Evolutionary conservation across 2,888 invertebrate species (phyloP).

Genomic region (Allophyes oxyacanthae): DNA sequence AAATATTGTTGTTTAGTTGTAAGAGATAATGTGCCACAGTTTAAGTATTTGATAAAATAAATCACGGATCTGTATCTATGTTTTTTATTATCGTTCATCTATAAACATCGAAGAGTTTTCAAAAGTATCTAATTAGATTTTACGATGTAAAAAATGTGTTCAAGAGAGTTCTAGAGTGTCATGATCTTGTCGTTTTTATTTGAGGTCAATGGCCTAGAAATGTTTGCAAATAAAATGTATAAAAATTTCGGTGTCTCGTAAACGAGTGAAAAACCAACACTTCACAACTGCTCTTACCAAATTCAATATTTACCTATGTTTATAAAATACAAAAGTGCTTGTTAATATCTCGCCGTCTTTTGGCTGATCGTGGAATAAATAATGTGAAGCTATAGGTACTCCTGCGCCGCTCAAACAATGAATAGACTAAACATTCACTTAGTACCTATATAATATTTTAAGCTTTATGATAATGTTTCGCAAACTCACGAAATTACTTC

Average conservation of each 20-base stretch:
- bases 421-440: constrained; percentile 74
- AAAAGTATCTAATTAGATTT: too few relatives aligned
- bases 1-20: constrained; percentile 23
- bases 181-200: too few relatives aligned
- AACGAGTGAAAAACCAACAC: constrained; percentile 7
- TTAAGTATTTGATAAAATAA: constrained; percentile 25
- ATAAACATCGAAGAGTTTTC: too few relatives aligned
- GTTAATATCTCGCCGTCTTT: constrained; percentile 37
- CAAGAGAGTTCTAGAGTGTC: too few relatives aligned
- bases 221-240: too few relatives aligned
- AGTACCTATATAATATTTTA: constrained; percentile 48
- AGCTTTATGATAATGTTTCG: constrained; percentile 51
- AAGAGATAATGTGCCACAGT: constrained; percentile 23
- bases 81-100: neutral
- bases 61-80: neutral
- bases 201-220: too few relatives aligned
- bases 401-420: constrained; percentile 61
- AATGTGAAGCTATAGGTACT: constrained; percentile 38
- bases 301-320: constrained; percentile 46
- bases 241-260: neutral
- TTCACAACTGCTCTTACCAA: constrained; percentile 14
- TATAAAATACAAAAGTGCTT: constrained; percentile 31
- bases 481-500: constrained; percentile 25
- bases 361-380: constrained; percentile 46
- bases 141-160: too few relatives aligned